Evolutionary conservation across 2,113 vertebrate species (phyloP), one percentile per base, ranked within the genome.

Genomic region (Herpailurus yagouaroundi): DNA sequence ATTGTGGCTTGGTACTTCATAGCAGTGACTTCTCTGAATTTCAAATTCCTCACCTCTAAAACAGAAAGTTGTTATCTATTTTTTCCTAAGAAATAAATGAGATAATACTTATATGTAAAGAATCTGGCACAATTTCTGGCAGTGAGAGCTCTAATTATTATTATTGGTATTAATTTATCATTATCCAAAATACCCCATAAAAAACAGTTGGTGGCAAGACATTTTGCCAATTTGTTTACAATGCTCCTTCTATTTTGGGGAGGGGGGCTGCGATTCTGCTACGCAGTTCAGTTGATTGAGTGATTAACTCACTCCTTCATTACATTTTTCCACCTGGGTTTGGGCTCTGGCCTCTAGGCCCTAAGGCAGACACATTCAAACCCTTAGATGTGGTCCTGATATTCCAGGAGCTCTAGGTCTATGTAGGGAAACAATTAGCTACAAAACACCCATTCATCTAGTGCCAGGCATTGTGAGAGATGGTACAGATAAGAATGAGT

Each of bases 71-170:
- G 81, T 10, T 36, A 50, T 4, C 36, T 15, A 13, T 64, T 74
- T 64, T 87, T 80, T 84, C 66, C 33, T 77, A 86, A 94, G 57
- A 96, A 96, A 95, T 89, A 95, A 96, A 90, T 79, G 50, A 96
- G 48, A 48, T 85, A 69, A 16, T 50, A 90, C 29, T 91, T 48
- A 50, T 41, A n/a, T 63, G 57, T 38, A 8, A 95, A 85, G 29
- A 45, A 57, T 21, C 23, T 38, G 33, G 21, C 36, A 69, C 31
- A 73, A 9, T 64, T 57, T 87, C 52, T 63, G 63, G 19, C 7
- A 80, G 4, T 87, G 91, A 92, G 41, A 63, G 18, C 12, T 88
- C 31, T 33, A 50, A 63, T 31, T 82, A 55, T 68, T 82, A 36
- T 63, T 64, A 57, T 74, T 84, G 33, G 27, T 57, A 57, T 93